phyloP scores from a whole-genome alignment of 2,113 vertebrate species.

The Malurus melanocephalus region DNA sequence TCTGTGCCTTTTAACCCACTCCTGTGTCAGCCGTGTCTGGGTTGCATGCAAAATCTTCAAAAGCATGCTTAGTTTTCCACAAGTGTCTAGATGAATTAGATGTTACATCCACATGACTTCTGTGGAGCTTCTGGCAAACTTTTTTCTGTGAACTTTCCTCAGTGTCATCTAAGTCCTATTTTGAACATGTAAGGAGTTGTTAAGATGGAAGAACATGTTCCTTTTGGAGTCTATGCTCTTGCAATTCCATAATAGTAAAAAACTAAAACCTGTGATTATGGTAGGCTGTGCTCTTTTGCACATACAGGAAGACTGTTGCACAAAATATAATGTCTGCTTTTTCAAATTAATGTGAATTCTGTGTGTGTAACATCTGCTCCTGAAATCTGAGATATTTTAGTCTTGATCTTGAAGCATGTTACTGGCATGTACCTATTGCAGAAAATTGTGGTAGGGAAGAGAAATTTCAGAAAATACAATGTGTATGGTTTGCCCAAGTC shows the following conservation, averaged over 20 bases:
- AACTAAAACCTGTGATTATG: accelerated
- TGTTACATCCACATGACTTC: background rate
- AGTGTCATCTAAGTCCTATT: background rate
- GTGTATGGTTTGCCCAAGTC: background rate
- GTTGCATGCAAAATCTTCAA: background rate
- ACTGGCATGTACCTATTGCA: background rate
- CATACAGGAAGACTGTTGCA: background rate
- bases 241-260: background rate
- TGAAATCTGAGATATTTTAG: background rate
- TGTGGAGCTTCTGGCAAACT: background rate
- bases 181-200: background rate
- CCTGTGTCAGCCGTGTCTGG: background rate
- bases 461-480: background rate
- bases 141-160: background rate
- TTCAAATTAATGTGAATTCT: background rate
- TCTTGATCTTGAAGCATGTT: background rate
- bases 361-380: background rate
- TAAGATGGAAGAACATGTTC: background rate
- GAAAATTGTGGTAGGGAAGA: background rate
- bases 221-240: background rate
- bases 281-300: background rate
- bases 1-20: background rate
- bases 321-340: background rate
- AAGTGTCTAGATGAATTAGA: background rate
- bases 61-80: background rate